Percentiles rank a stretch among this genome's conserved stretches.
phyloP scores from a whole-genome alignment of 1,140 invertebrate species.

The Euglossa dilemma region DNA sequence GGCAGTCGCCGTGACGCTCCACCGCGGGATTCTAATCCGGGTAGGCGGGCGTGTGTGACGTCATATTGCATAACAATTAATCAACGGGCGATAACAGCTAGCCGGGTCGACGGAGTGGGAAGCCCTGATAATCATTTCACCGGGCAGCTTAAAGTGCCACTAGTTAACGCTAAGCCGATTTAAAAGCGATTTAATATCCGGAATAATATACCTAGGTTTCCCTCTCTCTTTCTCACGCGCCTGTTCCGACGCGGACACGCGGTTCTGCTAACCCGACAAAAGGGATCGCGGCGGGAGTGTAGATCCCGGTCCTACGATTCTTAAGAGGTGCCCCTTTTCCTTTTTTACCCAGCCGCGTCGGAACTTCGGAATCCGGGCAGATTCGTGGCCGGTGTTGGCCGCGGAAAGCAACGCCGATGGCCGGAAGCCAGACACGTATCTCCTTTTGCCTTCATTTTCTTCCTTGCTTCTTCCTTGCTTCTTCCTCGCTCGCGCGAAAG shows the following conservation, averaged over 20 bases:
- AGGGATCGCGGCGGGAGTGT: slow-evolving; percentile 22
- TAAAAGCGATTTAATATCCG: slow-evolving; percentile 83
- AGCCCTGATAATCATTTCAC: slow-evolving; percentile 83
- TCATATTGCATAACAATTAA: slow-evolving; percentile 84
- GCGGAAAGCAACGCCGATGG: slow-evolving; percentile 16
- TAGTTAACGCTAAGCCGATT: slow-evolving; percentile 83
- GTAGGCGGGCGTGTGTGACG: slow-evolving; percentile 75
- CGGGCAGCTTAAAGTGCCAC: slow-evolving; percentile 83
- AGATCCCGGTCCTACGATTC: slow-evolving; percentile 6
- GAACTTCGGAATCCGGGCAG: not conserved
- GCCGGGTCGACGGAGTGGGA: slow-evolving; percentile 79
- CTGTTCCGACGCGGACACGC: not conserved
- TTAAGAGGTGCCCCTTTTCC: not conserved
- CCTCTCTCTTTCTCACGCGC: slow-evolving; percentile 6
- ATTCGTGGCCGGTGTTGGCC: not conserved
- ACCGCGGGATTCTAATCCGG: slow-evolving; percentile 79
- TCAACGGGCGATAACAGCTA: slow-evolving; percentile 82
- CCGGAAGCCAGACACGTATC: slow-evolving; percentile 29
- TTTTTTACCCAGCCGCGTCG: not conserved
- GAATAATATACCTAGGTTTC: slow-evolving; percentile 77
- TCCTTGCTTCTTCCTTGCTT: not conserved
- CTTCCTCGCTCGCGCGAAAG: not conserved
- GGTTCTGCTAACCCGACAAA: slow-evolving; percentile 22
- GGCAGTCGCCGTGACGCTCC: slow-evolving; percentile 67
- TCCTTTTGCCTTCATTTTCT: not conserved